Base-by-base conservation (phyloP, 2,113 vertebrate species). In the Corythornis madagascariensis region DNA sequence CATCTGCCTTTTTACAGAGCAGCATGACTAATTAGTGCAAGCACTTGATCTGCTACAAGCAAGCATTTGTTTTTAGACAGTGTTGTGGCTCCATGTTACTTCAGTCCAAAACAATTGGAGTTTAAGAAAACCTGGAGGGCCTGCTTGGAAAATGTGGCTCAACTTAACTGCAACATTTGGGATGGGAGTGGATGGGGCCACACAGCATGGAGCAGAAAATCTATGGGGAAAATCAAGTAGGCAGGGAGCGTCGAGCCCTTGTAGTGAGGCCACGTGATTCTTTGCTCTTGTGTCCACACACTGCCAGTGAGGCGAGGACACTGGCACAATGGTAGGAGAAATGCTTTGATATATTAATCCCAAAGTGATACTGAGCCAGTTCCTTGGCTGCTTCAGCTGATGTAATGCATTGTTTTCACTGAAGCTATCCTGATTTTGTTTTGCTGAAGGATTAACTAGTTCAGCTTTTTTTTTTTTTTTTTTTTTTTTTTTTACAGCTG, bases 81-180 rank as follows among this genome's bases (percentile, higher is more conserved):
- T 94, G 89, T 91, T 85, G 63, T 25, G 78, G 59, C 91, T 93
- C 0, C 38, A 42, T 75, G 82, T 83, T 35, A 53, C 59, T 57
- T 55, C 29, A 13, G 24, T 22, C 84, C 93, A 53, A 91, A 92
- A 87, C 89, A 95, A 91, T 55, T 55, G 43, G 15, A 6, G 26
- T 73, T 93, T 25, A 48, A 80, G 76, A 66, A 80, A 83, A 77
- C 70, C 74, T 83, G 93, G 75, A 95, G 26, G 60, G 76, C 60
- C 38, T 11, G 60, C 16, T 16, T 90, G 93, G 94, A 96, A 96
- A 96, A 91, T 86, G 45, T 78, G 65, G 70, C 90, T 95, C 92
- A 93, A 69, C 77, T 75, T 52, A 75, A 72, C 0, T 17, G 48
- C 65, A 90, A 16, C 50, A 35, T 77, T 88, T 47, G 57, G 40